Evolutionary conservation across 2,888 invertebrate genomes (phyloP).

Genomic region (Cosmopolites sordidus): DNA sequence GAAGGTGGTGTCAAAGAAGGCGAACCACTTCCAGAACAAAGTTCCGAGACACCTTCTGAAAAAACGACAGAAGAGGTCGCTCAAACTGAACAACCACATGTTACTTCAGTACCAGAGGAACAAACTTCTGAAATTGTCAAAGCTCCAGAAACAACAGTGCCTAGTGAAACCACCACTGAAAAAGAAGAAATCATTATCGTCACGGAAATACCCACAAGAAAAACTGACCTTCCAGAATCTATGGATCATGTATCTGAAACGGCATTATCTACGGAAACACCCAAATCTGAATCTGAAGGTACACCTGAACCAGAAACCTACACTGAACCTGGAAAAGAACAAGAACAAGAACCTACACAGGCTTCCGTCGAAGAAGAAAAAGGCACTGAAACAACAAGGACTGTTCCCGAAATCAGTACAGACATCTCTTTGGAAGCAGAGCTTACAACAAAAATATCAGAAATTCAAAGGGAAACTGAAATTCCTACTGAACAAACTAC

Average conservation of each 20-base stretch:
- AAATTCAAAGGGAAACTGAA: constrained; percentile 26
- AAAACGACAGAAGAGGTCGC: constrained; percentile 7
- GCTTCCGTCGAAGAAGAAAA: neutral
- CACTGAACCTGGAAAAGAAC: constrained; percentile 7
- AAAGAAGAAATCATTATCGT: constrained; percentile 31
- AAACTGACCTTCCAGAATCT: constrained; percentile 33
- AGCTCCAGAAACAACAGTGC: constrained; percentile 5
- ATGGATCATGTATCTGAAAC: constrained; percentile 36
- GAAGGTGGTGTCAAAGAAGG: constrained; percentile 21
- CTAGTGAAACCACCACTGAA: constrained; percentile 10
- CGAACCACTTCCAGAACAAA: constrained; percentile 13
- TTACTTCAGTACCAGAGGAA: constrained; percentile 4
- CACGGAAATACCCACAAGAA: constrained; percentile 31
- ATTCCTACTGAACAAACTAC: constrained; percentile 5
- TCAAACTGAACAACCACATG: neutral
- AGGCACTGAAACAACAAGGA: constrained; percentile 22
- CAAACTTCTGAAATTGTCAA: constrained; percentile 6
- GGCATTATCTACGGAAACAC: constrained; percentile 14
- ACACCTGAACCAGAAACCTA: constrained; percentile 2
- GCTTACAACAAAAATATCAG: constrained; percentile 6
- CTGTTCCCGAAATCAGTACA: constrained; percentile 20
- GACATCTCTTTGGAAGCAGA: constrained; percentile 15
- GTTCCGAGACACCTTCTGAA: constrained; percentile 12
- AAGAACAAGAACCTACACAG: constrained; percentile 4
- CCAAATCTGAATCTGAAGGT: constrained; percentile 7